Conservation (phyloP, 2,797 vertebrate genomes). For the Esox lucius region DNA sequence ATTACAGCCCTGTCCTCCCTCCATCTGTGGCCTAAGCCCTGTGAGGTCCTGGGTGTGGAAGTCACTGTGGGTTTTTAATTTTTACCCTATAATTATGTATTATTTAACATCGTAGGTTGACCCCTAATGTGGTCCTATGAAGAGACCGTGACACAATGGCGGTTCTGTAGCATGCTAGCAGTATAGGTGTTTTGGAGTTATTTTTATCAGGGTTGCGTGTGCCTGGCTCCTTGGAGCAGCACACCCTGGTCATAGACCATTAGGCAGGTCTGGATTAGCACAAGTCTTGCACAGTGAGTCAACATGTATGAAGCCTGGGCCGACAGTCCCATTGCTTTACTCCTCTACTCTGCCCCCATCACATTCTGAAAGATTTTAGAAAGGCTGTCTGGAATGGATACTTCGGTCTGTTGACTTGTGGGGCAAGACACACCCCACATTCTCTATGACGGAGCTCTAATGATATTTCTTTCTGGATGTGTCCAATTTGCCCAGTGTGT, state of each 20-base stretch:
- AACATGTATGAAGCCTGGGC: too few relatives aligned
- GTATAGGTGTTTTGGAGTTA: neutral
- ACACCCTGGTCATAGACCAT: slow-evolving; percentile 1
- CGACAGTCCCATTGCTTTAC: slow-evolving; percentile 27
- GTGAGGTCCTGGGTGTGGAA: slow-evolving; percentile 38
- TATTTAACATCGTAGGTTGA: neutral
- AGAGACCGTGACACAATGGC: neutral
- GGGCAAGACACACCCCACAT: slow-evolving; percentile 32
- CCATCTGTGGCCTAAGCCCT: slow-evolving; percentile 54
- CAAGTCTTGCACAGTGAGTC: slow-evolving; percentile 18
- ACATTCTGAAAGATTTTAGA: neutral
- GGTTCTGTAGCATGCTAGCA: neutral
- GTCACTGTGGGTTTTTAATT: slow-evolving; percentile 19
- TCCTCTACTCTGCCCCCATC: slow-evolving; percentile 35
- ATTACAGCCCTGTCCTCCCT: slow-evolving; percentile 61
- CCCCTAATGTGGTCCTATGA: neutral
- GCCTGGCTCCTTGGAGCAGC: slow-evolving; percentile 18
- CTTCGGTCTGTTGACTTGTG: slow-evolving; percentile 31
- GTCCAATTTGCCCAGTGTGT: slow-evolving; percentile 4
- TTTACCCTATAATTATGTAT: neutral
- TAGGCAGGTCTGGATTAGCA: slow-evolving; percentile 8
- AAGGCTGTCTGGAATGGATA: slow-evolving; percentile 27
- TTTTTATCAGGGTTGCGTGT: neutral
- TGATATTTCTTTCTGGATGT: slow-evolving; percentile 18
- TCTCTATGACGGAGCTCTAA: slow-evolving; percentile 26